Evolutionary conservation across 2,888 invertebrate species (phyloP).

Genomic region (Hemithea aestivaria): DNA sequence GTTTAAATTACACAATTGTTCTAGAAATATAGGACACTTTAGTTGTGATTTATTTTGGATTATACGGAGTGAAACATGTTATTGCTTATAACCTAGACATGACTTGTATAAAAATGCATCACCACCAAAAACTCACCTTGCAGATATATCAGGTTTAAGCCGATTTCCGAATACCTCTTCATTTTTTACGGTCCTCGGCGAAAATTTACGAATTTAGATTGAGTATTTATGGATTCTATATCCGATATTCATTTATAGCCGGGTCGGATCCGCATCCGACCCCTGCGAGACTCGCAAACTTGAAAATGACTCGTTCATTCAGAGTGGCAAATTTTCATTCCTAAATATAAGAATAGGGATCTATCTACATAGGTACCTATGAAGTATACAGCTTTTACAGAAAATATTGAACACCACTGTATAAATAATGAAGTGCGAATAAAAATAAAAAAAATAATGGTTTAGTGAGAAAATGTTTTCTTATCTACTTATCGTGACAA

Average conservation of each 20-base stretch:
- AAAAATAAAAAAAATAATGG: too few relatives aligned
- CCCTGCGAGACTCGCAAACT: conserved; percentile 44
- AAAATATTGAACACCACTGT: too few relatives aligned
- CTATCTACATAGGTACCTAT: too few relatives aligned
- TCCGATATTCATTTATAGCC: conserved; percentile 63
- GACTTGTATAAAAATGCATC: too few relatives aligned
- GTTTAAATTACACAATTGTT: too few relatives aligned
- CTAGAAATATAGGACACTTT: too few relatives aligned
- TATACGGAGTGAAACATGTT: conserved; percentile 9
- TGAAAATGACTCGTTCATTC: conserved; percentile 43
- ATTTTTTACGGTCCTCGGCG: conserved; percentile 55
- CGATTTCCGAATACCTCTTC: conserved; percentile 59
- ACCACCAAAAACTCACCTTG: conserved; percentile 2
- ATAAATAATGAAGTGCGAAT: too few relatives aligned
- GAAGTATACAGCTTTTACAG: too few relatives aligned
- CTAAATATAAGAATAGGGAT: conserved; percentile 1
- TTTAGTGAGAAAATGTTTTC: too few relatives aligned
- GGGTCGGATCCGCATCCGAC: conserved; percentile 45
- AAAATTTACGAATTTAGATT: conserved; percentile 69
- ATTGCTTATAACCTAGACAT: conserved; percentile 47
- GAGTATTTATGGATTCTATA: conserved; percentile 68
- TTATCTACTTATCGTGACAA: too few relatives aligned
- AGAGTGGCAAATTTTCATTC: conserved; percentile 17
- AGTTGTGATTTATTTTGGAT: background rate
- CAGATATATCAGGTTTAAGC: conserved; percentile 51